phyloP scores from a whole-genome alignment of 2,888 invertebrate species.

The Timema podura region DNA sequence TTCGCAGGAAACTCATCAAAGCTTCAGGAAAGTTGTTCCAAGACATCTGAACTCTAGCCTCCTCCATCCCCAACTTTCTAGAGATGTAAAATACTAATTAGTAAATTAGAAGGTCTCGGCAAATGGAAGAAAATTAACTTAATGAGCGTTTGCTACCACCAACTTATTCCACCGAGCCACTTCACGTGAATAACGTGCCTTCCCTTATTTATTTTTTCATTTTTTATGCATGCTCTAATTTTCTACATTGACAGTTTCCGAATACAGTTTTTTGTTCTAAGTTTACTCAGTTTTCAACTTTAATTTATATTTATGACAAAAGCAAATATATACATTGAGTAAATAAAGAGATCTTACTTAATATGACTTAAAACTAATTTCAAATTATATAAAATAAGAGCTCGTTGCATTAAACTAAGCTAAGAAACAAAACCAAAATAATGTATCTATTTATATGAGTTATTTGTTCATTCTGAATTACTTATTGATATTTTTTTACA shows the following conservation, averaged over 20 bases:
- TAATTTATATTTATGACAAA: too few species aligned
- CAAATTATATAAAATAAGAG: too few species aligned
- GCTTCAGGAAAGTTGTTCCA: conserved; percentile 19
- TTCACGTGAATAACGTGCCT: neutral
- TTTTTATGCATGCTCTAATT: neutral
- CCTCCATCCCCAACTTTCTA: conserved; percentile 31
- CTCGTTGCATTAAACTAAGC: too few species aligned
- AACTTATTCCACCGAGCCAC: neutral
- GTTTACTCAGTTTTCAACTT: too few species aligned
- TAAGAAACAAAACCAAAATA: too few species aligned
- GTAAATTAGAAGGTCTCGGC: conserved; percentile 41
- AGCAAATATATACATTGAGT: too few species aligned
- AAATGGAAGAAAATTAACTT: conserved; percentile 41
- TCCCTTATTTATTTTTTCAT: neutral
- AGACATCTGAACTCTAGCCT: neutral
- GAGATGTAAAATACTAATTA: conserved; percentile 43
- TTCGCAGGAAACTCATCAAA: conserved; percentile 25
- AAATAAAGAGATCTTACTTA: too few species aligned
- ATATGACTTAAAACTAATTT: too few species aligned
- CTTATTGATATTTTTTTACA: too few species aligned
- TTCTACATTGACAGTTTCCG: neutral
- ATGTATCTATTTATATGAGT: too few species aligned
- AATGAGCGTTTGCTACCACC: conserved; percentile 34
- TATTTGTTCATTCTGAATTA: too few species aligned
- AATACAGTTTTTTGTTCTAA: too few species aligned